phyloP scores from a whole-genome alignment of 2,888 invertebrate species.

The Pollenia amentaria region DNA sequence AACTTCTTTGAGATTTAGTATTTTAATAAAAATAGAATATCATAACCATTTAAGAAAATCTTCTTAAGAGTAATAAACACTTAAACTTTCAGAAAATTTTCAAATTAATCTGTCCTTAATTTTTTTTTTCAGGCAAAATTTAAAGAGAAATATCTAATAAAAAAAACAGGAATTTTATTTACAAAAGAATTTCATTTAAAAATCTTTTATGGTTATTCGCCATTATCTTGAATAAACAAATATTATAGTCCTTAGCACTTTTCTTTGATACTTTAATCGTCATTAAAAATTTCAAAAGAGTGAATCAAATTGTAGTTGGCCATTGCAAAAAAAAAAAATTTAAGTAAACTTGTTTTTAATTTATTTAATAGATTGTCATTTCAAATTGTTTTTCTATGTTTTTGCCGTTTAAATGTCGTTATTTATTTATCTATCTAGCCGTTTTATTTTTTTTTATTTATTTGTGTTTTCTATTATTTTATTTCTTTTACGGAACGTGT shows the following conservation, averaged over 20 bases:
- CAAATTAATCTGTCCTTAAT: too few species aligned
- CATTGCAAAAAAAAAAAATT: constrained; percentile 32
- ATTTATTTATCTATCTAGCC: constrained; percentile 47
- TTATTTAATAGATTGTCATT: constrained; percentile 71
- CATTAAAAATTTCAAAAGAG: constrained; percentile 16
- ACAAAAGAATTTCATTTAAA: not conserved
- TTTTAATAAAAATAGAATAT: too few species aligned
- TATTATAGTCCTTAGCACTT: constrained; percentile 1
- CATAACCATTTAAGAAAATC: too few species aligned
- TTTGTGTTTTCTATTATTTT: constrained; percentile 5
- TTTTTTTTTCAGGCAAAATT: too few species aligned
- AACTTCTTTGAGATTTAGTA: too few species aligned
- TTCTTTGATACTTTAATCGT: constrained; percentile 32
- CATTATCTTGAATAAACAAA: not conserved
- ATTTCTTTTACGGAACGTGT: constrained; percentile 68
- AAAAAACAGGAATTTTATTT: too few species aligned
- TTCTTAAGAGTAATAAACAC: too few species aligned
- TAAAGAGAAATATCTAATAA: too few species aligned
- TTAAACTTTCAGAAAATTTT: too few species aligned
- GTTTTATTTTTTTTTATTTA: constrained; percentile 15
- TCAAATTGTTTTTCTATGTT: constrained; percentile 52
- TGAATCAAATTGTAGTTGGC: not conserved
- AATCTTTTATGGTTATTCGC: not conserved
- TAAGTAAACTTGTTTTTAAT: constrained; percentile 59
- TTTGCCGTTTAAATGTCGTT: constrained; percentile 40